Evolutionary conservation across 2,797 vertebrate species (phyloP).

Genomic region (Diceros bicornis): DNA sequence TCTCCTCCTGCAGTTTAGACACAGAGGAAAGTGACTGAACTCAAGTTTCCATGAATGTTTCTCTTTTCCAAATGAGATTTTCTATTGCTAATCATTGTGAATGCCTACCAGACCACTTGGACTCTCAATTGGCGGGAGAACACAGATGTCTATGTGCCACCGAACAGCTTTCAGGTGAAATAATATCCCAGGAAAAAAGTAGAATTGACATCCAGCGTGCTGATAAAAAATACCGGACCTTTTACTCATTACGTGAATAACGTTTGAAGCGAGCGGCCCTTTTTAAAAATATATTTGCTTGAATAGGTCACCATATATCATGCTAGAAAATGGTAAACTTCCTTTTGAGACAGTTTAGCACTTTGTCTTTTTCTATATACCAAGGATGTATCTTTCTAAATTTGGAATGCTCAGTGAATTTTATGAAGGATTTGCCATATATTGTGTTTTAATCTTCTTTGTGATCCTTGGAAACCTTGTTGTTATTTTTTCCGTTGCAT

Average conservation of each 20-base stretch:
- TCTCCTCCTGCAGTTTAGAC: background rate
- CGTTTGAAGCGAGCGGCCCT: conserved; percentile 3
- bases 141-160: conserved; percentile 69
- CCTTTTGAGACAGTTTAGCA: background rate
- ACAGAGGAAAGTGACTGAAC: background rate
- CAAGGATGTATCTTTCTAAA: conserved; percentile 24
- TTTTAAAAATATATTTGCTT: background rate
- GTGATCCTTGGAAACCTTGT: background rate
- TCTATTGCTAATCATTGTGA: conserved; percentile 71
- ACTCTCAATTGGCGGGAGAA: conserved; percentile 9
- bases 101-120: conserved; percentile 70
- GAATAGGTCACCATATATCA: background rate
- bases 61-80: background rate
- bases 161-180: conserved; percentile 82
- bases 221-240: conserved; percentile 26
- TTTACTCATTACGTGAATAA: background rate
- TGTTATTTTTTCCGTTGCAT: conserved; percentile 62
- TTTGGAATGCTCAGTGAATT: conserved; percentile 30
- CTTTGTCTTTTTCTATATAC: background rate
- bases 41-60: background rate
- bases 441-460: conserved; percentile 33
- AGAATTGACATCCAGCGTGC: conserved; percentile 8
- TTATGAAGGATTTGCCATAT: conserved; percentile 50
- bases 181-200: conserved; percentile 45
- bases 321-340: background rate